Evolutionary conservation across 2,797 vertebrate genomes (phyloP).

Genomic region (Octomys mimax): DNA sequence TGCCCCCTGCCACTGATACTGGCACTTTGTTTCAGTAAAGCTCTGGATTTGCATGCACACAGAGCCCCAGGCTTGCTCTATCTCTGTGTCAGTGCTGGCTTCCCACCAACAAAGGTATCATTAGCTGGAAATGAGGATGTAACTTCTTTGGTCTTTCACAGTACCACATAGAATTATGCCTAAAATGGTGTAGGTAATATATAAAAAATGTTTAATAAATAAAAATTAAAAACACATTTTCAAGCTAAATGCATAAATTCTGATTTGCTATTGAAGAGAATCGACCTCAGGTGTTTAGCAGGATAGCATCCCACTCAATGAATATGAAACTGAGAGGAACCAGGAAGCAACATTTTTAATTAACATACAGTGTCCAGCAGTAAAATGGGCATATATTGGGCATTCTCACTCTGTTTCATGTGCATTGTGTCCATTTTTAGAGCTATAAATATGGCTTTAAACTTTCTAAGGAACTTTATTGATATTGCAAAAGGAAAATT

Average conservation of each 20-base stretch:
- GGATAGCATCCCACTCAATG: background rate
- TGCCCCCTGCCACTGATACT: accelerated
- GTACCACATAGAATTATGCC: background rate
- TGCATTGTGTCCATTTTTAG: background rate
- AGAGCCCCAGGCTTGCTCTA: accelerated
- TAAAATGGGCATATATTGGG: background rate
- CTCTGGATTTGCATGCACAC: background rate
- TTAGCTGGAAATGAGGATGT: background rate
- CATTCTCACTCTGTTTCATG: background rate
- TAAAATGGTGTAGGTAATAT: background rate
- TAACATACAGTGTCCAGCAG: background rate
- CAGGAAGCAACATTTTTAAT: background rate
- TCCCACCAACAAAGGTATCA: background rate
- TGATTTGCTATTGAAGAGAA: background rate
- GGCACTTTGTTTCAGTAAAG: accelerated
- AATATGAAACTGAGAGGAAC: background rate
- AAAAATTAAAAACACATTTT: background rate
- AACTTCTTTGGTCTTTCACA: background rate
- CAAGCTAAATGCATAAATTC: background rate
- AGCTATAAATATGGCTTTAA: background rate
- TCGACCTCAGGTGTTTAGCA: background rate
- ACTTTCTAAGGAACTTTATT: background rate
- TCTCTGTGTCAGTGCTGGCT: accelerated
- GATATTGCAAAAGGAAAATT: background rate
- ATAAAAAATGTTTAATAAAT: background rate